Conservation (phyloP, 2,888 invertebrate species). For the Atherix ibis region DNA sequence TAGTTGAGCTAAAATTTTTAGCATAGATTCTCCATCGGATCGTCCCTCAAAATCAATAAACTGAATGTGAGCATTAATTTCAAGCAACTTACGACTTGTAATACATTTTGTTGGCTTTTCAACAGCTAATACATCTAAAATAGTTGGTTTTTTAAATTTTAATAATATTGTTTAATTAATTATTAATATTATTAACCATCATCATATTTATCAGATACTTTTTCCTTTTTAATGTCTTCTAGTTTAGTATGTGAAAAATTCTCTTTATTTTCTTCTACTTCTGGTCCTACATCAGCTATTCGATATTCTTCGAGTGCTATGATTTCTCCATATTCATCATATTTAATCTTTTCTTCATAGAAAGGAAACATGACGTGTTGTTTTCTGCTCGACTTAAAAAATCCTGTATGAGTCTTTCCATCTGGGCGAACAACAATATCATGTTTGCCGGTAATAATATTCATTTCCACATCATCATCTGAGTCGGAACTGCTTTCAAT, state of each 20-base stretch:
- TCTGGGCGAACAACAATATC: slow-evolving; percentile 74
- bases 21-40: slow-evolving; percentile 68
- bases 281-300: slow-evolving; percentile 48
- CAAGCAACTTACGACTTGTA: slow-evolving; percentile 51
- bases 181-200: slow-evolving; percentile 9
- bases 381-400: slow-evolving; percentile 77
- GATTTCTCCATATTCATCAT: slow-evolving; percentile 94
- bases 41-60: slow-evolving; percentile 97
- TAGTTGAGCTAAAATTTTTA: slow-evolving; percentile 65
- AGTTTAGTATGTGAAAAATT: slow-evolving; percentile 15
- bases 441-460: slow-evolving; percentile 70
- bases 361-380: slow-evolving; percentile 95
- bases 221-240: slow-evolving; percentile 16
- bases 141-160: slow-evolving; percentile 10
- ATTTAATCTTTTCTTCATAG: slow-evolving; percentile 76
- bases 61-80: slow-evolving; percentile 70
- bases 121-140: slow-evolving; percentile 31
- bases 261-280: slow-evolving; percentile 26
- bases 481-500: slow-evolving; percentile 62
- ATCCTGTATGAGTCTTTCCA: slow-evolving; percentile 52
- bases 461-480: slow-evolving; percentile 71
- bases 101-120: slow-evolving; percentile 89
- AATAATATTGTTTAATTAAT: not conserved
- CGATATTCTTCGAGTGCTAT: slow-evolving; percentile 86
- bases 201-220: slow-evolving; percentile 9